A percentile compares a stretch with the other conserved stretches of the same genome.
phyloP scores from a whole-genome alignment of 2,797 vertebrate species.

The Pseudochirops corinnae region DNA sequence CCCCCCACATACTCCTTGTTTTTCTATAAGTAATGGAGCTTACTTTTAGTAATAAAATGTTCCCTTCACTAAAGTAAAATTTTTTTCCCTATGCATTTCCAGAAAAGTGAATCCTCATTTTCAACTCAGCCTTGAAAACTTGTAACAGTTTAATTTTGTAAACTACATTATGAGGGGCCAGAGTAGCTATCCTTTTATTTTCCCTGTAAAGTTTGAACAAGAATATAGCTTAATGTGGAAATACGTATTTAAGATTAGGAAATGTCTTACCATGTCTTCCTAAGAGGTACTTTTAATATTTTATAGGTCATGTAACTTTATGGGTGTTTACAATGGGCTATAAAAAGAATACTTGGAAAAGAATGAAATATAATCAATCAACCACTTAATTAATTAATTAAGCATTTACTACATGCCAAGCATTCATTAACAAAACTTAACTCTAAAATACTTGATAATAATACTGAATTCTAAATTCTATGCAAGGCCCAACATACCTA shows the following conservation, averaged over 20 bases:
- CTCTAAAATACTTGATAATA: background rate
- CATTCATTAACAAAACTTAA: background rate
- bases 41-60: slow-evolving; percentile 24
- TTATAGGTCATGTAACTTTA: slow-evolving; percentile 42
- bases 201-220: background rate
- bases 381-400: background rate
- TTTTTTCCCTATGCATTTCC: slow-evolving; percentile 28
- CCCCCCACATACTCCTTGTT: background rate
- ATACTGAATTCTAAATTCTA: background rate
- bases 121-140: slow-evolving; percentile 29
- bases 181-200: slow-evolving; percentile 7
- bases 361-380: background rate
- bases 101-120: slow-evolving; percentile 41
- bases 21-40: slow-evolving; percentile 14
- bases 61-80: background rate
- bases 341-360: background rate
- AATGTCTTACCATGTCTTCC: background rate
- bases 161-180: slow-evolving; percentile 37
- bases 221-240: slow-evolving; percentile 23
- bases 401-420: background rate
- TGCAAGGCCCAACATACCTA: background rate
- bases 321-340: slow-evolving; percentile 12
- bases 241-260: background rate
- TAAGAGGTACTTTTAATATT: background rate
- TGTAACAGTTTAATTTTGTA: slow-evolving; percentile 26